These are phyloP conservation scores for Ametastegia equiseti DNA, from an alignment of 2,888 invertebrate genomes.

Conservation along the genomic window DNA sequence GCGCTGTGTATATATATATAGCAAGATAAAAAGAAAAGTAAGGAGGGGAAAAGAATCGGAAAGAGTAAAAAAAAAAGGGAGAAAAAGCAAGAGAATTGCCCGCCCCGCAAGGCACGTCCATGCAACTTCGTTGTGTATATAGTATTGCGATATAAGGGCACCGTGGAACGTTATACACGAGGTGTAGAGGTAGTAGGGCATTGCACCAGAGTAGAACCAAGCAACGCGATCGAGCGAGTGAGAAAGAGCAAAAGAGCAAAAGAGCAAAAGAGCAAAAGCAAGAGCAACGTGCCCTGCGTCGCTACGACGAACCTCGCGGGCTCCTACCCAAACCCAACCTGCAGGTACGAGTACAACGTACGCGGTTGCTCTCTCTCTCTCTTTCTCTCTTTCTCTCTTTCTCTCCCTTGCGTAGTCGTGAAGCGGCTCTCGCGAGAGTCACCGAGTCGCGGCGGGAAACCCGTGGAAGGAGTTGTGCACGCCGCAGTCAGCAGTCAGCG, in stretches of 20 bases:
- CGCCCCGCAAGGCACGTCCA: neutral
- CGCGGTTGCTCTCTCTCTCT: neutral
- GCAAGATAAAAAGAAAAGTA: neutral
- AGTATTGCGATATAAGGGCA: conserved; percentile 35
- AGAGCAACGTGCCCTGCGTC: conserved; percentile 15
- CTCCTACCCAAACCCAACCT: no score
- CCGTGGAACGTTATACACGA: neutral
- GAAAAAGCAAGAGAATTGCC: neutral
- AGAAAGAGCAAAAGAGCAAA: neutral
- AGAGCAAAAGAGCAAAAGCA: neutral
- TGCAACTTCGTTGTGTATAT: neutral
- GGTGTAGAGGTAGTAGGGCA: conserved; percentile 66
- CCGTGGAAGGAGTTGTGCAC: conserved; percentile 32
- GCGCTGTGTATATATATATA: neutral
- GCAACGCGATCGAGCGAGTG: conserved; percentile 39
- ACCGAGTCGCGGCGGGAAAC: neutral
- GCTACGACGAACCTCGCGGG: neutral
- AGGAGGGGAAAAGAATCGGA: neutral
- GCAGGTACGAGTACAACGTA: no score
- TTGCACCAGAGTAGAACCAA: conserved; percentile 68
- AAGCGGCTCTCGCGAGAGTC: neutral
- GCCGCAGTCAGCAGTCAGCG: conserved; percentile 65
- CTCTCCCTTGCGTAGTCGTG: neutral
- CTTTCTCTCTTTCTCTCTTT: neutral
- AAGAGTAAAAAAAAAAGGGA: neutral